phyloP scores from a whole-genome alignment of 2,888 invertebrate species.

The Zaprionus bogoriensis region DNA sequence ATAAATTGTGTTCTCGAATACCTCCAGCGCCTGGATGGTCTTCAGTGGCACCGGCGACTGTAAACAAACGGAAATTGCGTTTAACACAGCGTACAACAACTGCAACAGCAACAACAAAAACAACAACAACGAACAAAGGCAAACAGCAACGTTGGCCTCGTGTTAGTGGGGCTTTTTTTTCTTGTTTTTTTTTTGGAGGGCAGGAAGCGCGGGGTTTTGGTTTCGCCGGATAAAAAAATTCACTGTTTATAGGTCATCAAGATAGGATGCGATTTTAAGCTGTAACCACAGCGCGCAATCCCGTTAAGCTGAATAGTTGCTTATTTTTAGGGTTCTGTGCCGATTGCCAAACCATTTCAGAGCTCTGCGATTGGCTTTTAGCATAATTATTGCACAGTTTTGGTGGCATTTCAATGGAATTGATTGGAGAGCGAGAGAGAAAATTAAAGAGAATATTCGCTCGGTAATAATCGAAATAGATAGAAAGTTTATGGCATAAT shows the following conservation, averaged over 20 bases:
- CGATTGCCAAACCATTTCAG: background rate
- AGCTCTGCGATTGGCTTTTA: background rate
- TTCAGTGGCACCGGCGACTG: slow-evolving; percentile 79
- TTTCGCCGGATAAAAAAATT: too few species aligned
- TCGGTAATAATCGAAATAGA: background rate
- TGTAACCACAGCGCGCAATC: background rate
- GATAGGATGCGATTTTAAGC: background rate
- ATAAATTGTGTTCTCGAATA: slow-evolving; percentile 89
- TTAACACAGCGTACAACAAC: slow-evolving; percentile 25
- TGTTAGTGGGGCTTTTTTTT: background rate
- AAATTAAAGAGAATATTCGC: background rate
- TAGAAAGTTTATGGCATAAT: too few species aligned
- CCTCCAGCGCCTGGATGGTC: slow-evolving; percentile 86
- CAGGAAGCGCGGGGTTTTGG: too few species aligned
- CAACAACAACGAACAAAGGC: slow-evolving; percentile 9
- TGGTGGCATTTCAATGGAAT: background rate
- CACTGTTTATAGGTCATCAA: slow-evolving; percentile 15
- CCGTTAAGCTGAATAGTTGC: background rate
- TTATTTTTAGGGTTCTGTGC: background rate
- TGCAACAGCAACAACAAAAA: slow-evolving; percentile 13
- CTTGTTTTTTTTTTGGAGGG: slow-evolving; percentile 13
- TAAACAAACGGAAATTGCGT: slow-evolving; percentile 48
- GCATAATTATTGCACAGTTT: background rate
- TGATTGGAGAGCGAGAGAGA: background rate
- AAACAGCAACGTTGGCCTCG: slow-evolving; percentile 13